Evolutionary conservation across 2,797 vertebrate species (phyloP).

Genomic region (Manis crassicaudata): DNA sequence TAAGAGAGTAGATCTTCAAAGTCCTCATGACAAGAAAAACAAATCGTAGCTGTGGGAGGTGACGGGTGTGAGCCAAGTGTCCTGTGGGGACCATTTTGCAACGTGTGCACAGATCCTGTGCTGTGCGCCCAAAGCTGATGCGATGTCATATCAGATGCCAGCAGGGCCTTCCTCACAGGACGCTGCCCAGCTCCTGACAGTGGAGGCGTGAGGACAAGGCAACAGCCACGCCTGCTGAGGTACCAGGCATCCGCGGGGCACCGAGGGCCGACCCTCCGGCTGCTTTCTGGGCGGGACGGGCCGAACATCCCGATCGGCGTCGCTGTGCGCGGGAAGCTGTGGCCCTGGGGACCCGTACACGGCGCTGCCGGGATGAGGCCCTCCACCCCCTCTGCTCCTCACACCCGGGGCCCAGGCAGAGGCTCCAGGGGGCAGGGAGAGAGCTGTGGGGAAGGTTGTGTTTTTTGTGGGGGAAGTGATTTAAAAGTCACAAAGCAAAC

Average conservation of each 20-base stretch:
- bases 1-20: background rate
- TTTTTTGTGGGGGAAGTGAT: too few species aligned
- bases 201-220: too few species aligned
- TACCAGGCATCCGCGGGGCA: fast-evolving
- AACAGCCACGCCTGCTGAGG: too few species aligned
- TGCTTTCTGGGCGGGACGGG: background rate
- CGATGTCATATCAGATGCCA: too few species aligned
- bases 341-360: fast-evolving
- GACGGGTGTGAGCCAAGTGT: background rate
- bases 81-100: background rate
- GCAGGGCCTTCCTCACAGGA: too few species aligned
- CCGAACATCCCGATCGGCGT: background rate
- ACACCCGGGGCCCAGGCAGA: background rate
- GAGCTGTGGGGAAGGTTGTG: background rate
- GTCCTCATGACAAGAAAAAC: background rate
- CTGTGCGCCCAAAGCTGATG: too few species aligned
- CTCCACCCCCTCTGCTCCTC: background rate
- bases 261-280: background rate
- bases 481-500: background rate
- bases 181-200: too few species aligned
- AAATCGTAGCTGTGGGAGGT: background rate
- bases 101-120: background rate
- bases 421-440: background rate
- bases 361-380: too few species aligned
- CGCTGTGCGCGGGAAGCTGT: background rate